Percentiles rank a stretch among this genome's conserved stretches.
Conservation (phyloP, 2,797 vertebrate genomes). For the Melanotaenia pygmaea region DNA sequence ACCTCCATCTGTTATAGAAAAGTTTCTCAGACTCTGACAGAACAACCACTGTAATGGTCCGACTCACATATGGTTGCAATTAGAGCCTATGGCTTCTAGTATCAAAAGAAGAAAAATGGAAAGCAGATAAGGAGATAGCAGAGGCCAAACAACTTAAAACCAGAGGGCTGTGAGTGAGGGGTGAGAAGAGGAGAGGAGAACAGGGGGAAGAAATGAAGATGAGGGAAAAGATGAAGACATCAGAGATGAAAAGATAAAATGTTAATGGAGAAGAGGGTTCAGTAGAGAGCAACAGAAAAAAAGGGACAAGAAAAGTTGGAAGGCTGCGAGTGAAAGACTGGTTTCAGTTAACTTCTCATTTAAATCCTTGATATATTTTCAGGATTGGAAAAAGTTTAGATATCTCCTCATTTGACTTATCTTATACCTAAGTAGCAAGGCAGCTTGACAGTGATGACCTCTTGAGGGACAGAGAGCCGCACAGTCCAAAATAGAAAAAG, state of each 20-base stretch:
- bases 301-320: background rate
- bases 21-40: conserved; percentile 63
- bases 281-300: background rate
- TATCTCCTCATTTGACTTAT: conserved; percentile 8
- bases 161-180: conserved; percentile 3
- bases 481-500: conserved; percentile 7
- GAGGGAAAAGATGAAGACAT: conserved; percentile 20
- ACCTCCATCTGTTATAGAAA: conserved; percentile 44
- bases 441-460: background rate
- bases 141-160: conserved; percentile 40
- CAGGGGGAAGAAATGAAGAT: background rate
- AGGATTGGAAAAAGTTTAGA: conserved; percentile 6
- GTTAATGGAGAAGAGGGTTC: background rate
- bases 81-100: conserved; percentile 68
- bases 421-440: background rate
- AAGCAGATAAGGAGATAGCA: conserved; percentile 33
- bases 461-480: background rate
- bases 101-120: conserved; percentile 40
- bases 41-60: conserved; percentile 71
- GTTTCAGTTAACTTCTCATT: conserved; percentile 6
- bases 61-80: conserved; percentile 75
- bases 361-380: conserved; percentile 11
- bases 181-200: background rate
- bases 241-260: conserved; percentile 17
- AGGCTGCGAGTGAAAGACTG: background rate